phyloP scores from a whole-genome alignment of 2,888 invertebrate genomes.

The Nematopogon swammerdamellus region DNA sequence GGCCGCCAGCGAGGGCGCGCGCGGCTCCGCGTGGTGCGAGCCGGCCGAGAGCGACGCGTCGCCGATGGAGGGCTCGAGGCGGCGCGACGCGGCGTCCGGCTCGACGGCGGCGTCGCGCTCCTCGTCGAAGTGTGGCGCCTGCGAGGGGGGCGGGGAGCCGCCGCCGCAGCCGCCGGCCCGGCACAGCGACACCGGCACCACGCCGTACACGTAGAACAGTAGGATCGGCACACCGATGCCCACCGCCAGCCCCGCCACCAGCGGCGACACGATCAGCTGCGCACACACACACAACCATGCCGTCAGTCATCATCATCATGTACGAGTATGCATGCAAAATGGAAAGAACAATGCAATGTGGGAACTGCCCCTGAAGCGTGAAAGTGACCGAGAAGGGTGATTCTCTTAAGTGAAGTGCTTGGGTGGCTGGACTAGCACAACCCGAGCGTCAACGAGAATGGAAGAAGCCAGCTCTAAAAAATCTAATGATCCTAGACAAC shows the following conservation, averaged over 20 bases:
- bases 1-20: constrained; percentile 41
- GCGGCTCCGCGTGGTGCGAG: constrained; percentile 30
- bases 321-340: too few species aligned
- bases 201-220: constrained; percentile 91
- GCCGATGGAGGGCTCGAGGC: constrained; percentile 41
- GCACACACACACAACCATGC: constrained; percentile 42
- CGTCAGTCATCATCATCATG: too few species aligned
- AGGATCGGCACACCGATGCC: constrained; percentile 90
- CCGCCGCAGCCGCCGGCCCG: constrained; percentile 70
- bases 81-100: constrained; percentile 29
- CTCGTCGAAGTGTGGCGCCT: constrained; percentile 8
- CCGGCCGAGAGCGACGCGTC: constrained; percentile 46
- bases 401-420: too few species aligned
- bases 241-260: constrained; percentile 60
- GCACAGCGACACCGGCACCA: constrained; percentile 88
- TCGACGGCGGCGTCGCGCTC: constrained; percentile 20
- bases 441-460: too few species aligned
- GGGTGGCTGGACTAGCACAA: too few species aligned
- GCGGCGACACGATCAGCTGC: constrained; percentile 57
- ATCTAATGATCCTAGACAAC: too few species aligned
- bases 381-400: too few species aligned
- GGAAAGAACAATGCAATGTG: too few species aligned
- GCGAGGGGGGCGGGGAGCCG: constrained; percentile 8
- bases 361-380: too few species aligned
- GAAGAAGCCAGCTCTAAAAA: too few species aligned